phyloP scores from a whole-genome alignment of 1,140 invertebrate genomes.

The Sinella curviseta region DNA sequence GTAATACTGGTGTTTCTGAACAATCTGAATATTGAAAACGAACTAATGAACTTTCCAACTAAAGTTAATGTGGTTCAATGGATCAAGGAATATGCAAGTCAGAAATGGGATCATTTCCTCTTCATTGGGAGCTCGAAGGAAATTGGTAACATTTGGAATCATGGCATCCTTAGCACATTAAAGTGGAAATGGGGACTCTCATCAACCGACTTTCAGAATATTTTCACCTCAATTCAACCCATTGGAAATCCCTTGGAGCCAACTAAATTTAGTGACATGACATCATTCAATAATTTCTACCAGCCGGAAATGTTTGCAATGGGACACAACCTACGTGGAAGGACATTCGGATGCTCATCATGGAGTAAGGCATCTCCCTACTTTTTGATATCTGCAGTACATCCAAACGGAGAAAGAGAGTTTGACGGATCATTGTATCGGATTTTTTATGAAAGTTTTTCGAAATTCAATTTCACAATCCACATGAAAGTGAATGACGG shows the following conservation, averaged over 20 bases:
- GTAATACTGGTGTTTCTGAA: not conserved
- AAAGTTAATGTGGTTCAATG: not conserved
- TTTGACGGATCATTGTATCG: slow-evolving; percentile 13
- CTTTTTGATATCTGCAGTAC: not conserved
- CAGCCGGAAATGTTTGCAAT: not conserved
- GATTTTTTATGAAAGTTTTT: not conserved
- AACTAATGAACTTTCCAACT: not conserved
- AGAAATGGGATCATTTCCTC: not conserved
- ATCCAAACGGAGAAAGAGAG: not conserved
- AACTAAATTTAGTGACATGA: not conserved
- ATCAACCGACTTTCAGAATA: not conserved
- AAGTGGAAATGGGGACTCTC: not conserved
- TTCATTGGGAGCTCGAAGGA: not conserved
- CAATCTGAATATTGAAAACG: not conserved
- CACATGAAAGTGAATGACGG: not conserved
- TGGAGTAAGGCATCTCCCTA: not conserved
- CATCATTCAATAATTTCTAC: not conserved
- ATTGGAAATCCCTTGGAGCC: not conserved
- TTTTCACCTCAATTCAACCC: not conserved
- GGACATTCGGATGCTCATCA: not conserved
- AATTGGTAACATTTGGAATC: not conserved
- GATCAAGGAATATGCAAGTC: not conserved
- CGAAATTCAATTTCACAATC: slow-evolving; percentile 15
- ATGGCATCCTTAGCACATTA: not conserved
- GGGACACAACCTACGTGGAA: slow-evolving; percentile 23